phyloP scores from a whole-genome alignment of 1,140 invertebrate species.

The Drosophila navojoa region DNA sequence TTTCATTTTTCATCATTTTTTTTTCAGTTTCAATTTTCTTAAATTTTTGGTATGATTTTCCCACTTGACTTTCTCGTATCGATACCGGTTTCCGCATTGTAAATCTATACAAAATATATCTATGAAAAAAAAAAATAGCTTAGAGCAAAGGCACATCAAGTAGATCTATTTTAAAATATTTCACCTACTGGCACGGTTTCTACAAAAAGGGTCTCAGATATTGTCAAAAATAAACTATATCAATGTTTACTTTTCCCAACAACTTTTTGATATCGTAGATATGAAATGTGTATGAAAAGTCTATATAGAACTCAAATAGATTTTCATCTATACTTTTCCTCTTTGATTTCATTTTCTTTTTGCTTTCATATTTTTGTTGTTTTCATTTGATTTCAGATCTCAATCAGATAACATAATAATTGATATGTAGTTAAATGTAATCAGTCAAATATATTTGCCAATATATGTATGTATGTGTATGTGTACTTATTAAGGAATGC shows the following conservation, averaged over 20 bases:
- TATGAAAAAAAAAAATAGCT: not conserved
- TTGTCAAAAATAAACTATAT: slow-evolving; percentile 23
- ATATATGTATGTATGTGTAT: slow-evolving; percentile 32
- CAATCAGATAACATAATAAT: slow-evolving; percentile 12
- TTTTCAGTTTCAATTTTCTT: slow-evolving; percentile 25
- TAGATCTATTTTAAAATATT: slow-evolving; percentile 15
- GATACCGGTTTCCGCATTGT: slow-evolving; percentile 43
- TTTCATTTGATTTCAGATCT: slow-evolving; percentile 14
- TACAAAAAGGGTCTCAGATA: slow-evolving; percentile 49
- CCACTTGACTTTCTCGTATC: slow-evolving; percentile 4
- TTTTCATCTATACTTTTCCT: not conserved
- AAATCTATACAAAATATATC: slow-evolving; percentile 5
- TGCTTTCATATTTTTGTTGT: not conserved
- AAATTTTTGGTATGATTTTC: slow-evolving; percentile 27
- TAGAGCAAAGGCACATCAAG: not conserved
- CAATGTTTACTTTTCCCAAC: too few relatives aligned
- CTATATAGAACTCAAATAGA: not conserved
- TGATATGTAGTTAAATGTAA: slow-evolving; percentile 39
- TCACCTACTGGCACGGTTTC: slow-evolving; percentile 58
- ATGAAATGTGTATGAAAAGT: too few relatives aligned
- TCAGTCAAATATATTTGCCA: slow-evolving; percentile 38
- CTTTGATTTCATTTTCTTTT: too few relatives aligned
- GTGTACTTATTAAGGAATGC: slow-evolving; percentile 40
- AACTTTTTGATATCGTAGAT: too few relatives aligned
- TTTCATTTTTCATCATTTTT: slow-evolving; percentile 34